Evolutionary conservation across 2,797 vertebrate species (phyloP).

Genomic region (Miichthys miiuy): DNA sequence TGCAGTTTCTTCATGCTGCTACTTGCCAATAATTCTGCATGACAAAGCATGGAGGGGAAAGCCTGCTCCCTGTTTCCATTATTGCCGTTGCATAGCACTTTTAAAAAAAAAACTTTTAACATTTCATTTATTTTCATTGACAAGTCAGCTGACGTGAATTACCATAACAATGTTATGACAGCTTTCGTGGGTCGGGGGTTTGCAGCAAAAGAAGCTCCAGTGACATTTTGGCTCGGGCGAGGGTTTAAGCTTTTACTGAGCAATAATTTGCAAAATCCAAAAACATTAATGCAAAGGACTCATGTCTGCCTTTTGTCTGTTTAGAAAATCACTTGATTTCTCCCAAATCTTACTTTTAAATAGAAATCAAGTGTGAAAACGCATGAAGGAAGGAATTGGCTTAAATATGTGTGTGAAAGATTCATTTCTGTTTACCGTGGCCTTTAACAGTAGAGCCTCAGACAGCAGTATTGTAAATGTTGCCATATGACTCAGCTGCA

Average conservation of each 20-base stretch:
- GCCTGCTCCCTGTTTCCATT: constrained; percentile 15
- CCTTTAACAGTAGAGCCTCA: constrained; percentile 14
- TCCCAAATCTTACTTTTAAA: not conserved
- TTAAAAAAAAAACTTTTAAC: not conserved
- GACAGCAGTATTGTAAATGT: constrained; percentile 22
- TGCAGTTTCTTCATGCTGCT: constrained; percentile 34
- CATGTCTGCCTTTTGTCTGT: not conserved
- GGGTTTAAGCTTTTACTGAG: not conserved
- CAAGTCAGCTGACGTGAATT: not conserved
- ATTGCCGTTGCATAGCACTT: constrained; percentile 1
- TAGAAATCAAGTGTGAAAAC: not conserved
- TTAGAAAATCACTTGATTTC: not conserved
- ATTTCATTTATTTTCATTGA: constrained; percentile 10
- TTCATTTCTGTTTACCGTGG: constrained; percentile 17
- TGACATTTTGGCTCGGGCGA: constrained; percentile 1
- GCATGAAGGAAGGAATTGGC: not conserved
- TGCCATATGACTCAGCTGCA: constrained; percentile 44
- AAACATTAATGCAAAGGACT: not conserved
- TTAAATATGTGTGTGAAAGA: not conserved
- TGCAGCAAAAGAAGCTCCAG: not conserved
- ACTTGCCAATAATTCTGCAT: constrained; percentile 34
- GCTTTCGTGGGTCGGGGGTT: not conserved
- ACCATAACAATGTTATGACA: constrained; percentile 13
- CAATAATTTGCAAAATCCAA: not conserved
- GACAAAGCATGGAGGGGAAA: constrained; percentile 6